Conservation (phyloP, 2,888 invertebrate species). For the Entomobrya multifasciata region DNA sequence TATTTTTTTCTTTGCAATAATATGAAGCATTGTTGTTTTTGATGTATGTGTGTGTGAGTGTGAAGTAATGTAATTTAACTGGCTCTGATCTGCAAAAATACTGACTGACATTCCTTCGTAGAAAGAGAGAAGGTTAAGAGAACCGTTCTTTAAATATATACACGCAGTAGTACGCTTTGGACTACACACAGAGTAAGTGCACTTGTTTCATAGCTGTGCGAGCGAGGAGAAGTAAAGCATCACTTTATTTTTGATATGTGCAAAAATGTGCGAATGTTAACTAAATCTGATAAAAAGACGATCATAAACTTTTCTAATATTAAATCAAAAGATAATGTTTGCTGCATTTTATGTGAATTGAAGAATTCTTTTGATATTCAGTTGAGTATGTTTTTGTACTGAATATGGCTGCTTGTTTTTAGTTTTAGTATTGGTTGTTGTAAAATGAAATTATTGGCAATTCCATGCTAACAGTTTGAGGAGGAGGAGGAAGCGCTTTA, state of each 20-base stretch:
- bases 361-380: too few relatives aligned
- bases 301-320: neutral
- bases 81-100: conserved; percentile 40
- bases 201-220: conserved; percentile 1
- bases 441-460: conserved; percentile 27
- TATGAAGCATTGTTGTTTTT: conserved; percentile 23
- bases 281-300: neutral
- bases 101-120: conserved; percentile 14
- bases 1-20: conserved; percentile 32
- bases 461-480: conserved; percentile 38
- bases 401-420: too few relatives aligned
- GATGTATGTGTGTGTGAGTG: conserved; percentile 22
- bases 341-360: neutral
- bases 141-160: conserved; percentile 12
- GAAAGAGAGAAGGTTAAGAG: conserved; percentile 40
- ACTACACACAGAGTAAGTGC: conserved; percentile 22
- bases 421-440: too few relatives aligned
- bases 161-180: neutral
- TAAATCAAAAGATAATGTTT: neutral
- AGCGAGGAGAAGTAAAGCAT: neutral
- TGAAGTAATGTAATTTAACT: neutral
- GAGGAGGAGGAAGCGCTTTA: conserved; percentile 1
- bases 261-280: conserved; percentile 34
- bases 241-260: conserved; percentile 1
- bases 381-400: too few relatives aligned